Base-by-base conservation (phyloP, 1,140 invertebrate species). In the Phymastichus coffea region DNA sequence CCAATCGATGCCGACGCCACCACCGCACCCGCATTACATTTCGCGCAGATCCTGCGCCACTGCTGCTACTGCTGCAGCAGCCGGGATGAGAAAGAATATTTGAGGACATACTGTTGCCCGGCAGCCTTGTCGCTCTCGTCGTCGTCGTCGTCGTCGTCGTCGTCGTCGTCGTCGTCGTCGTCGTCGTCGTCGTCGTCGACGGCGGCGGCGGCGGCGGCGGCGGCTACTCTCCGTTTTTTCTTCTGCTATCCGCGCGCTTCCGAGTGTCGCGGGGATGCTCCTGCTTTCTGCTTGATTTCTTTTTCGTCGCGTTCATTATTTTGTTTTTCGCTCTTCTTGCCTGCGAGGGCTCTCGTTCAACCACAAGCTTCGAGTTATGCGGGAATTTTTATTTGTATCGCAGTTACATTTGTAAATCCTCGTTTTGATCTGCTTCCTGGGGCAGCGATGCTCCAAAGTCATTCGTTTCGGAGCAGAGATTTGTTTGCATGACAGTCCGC, bases 1-100 rank as follows among this genome's bases (percentile, higher is more conserved):
- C 77, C 78, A 80, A 79, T 79, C 78, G 77, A 80, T 79, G 28
- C 28, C 28, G 63, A 63, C 70, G 64, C 66, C 68, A 40, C 62
- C 28, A 37, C 23, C 53, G 46, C 58, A 23, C 47, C 37, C 55
- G 49, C 49, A 58, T 40, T 43, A 15, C 57, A 40, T 53, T 48
- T 47, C 57, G 41, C 35, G 17, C 55, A 23, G 35, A 37, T 44
- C 55, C 49, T 43, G 54, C 63, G 58, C 40, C 56, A 49, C 44
- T 59, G 57, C 65, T 48, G 19, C 60, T 38, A 48, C 41, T n/a
- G n/a, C n/a, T n/a, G n/a, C n/a, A n/a, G n/a, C n/a, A n/a, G n/a
- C n/a, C n/a, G n/a, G n/a, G n/a, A n/a, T n/a, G n/a, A n/a, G n/a
- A n/a, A n/a, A n/a, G n/a, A n/a, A n/a, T n/a, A n/a, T n/a, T n/a